A percentile compares a stretch with the other conserved stretches of the same genome.
Evolutionary conservation across 1,140 invertebrate species (phyloP).

Genomic region (Drosophila arawakana): DNA sequence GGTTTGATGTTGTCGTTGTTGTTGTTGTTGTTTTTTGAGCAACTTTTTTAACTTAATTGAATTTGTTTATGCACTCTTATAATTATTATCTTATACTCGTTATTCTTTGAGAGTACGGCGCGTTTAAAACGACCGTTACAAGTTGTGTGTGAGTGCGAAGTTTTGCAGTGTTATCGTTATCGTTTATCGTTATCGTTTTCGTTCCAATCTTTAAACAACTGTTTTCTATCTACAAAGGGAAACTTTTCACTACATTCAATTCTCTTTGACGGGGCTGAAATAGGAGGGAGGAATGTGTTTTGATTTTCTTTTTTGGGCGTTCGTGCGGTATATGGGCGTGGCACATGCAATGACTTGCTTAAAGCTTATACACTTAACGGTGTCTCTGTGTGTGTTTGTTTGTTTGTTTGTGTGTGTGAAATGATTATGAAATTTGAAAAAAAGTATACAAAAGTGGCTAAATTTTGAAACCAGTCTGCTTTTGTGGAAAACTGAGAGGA

Average conservation of each 20-base stretch:
- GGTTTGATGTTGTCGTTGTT: conserved; percentile 37
- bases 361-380: conserved; percentile 58
- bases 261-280: conserved; percentile 45
- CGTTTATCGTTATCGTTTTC: conserved; percentile 40
- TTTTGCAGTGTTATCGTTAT: conserved; percentile 45
- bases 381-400: conserved; percentile 28
- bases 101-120: conserved; percentile 66
- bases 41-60: conserved; percentile 65
- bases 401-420: conserved; percentile 22
- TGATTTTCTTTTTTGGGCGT: conserved; percentile 26
- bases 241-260: conserved; percentile 64
- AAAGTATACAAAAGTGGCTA: conserved; percentile 1
- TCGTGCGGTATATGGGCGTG: conserved; percentile 43
- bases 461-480: conserved; percentile 19
- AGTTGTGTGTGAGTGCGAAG: conserved; percentile 49
- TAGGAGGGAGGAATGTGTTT: conserved; percentile 57
- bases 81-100: conserved; percentile 68
- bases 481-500: conserved; percentile 16
- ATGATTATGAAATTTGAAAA: conserved; percentile 16
- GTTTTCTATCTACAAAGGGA: conserved; percentile 80
- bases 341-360: conserved; percentile 79
- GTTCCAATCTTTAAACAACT: conserved; percentile 55
- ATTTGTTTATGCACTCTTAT: conserved; percentile 63
- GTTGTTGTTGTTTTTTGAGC: conserved; percentile 54
- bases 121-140: conserved; percentile 74